Base-by-base conservation (phyloP, 2,113 vertebrate species). In the Gnathonemus longibarbis region DNA sequence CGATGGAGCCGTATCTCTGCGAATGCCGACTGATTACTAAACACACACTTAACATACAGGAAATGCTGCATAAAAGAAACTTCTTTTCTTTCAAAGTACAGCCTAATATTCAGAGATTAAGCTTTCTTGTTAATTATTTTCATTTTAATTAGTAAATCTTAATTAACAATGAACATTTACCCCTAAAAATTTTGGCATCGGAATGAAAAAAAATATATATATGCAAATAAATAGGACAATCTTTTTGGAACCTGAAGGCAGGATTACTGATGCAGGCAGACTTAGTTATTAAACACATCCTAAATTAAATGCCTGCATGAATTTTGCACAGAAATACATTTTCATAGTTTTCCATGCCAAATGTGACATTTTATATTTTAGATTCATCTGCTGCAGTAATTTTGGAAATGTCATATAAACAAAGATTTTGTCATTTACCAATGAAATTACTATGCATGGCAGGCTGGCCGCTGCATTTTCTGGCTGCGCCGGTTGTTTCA, bases 381-480 rank as follows among this genome's bases (percentile, higher is more conserved):
- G 97, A 97, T 98, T 97, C 97, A 97, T 97, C 96, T 95, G 96
- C 97, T 94, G 96, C 94, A 97, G 97, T 97, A 96, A 98, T 98
- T 99, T 98, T 96, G 95, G 95, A 99, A 99, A 98, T 98, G 97
- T 98, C 98, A 99, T 95, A 97, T 97, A 99, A 98, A 99, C 98
- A 99, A 98, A 99, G 98, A 98, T 98, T 98, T 98, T 99, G 98
- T 99, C 98, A 97, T 98, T 98, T 97, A 97, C 97, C 97, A 97
- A 95, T 96, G 96, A 97, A 98, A 98, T 98, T 98, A 98, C 97
- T 98, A 98, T 98, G 97, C 97, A 96, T 97, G 97, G 97, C 96
- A 95, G 95, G 97, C 97, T 97, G 97, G 97, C 97, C 96, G 95
- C 96, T 96, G 96, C 96, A 96, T 96, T 93, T 94, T 93, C 97